A percentile compares a stretch with the other conserved stretches of the same genome.
phyloP scores from a whole-genome alignment of 2,888 invertebrate species.

The Agrilus biguttatus region DNA sequence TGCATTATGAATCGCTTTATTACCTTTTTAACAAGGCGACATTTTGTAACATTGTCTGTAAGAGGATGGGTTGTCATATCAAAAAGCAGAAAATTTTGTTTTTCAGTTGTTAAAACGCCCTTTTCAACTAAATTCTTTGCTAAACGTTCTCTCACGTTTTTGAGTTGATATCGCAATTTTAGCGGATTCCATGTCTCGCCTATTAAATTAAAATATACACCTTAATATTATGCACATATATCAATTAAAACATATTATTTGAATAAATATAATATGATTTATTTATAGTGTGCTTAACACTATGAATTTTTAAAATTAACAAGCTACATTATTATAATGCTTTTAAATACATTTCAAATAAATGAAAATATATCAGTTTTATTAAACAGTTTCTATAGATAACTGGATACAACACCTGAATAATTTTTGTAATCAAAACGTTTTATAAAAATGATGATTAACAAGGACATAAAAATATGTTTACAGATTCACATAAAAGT shows the following conservation, averaged over 20 bases:
- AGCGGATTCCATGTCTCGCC: slow-evolving; percentile 99
- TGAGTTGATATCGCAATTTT: slow-evolving; percentile 92
- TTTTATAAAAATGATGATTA: background rate
- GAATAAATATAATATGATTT: no score
- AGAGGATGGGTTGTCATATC: slow-evolving; percentile 99
- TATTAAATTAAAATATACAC: slow-evolving; percentile 26
- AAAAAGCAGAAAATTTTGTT: slow-evolving; percentile 97
- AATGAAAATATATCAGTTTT: no score
- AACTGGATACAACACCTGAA: background rate
- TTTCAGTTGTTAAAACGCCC: slow-evolving; percentile 96
- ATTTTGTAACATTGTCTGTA: slow-evolving; percentile 88
- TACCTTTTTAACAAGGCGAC: slow-evolving; percentile 91
- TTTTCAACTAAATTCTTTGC: slow-evolving; percentile 99
- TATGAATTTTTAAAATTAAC: background rate
- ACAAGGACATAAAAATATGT: background rate
- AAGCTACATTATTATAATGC: background rate
- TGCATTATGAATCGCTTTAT: background rate
- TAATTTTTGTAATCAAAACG: background rate
- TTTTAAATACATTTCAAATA: background rate
- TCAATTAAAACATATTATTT: no score
- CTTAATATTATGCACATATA: background rate
- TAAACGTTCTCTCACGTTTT: slow-evolving; percentile 96
- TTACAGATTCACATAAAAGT: no score
- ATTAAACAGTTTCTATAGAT: no score
- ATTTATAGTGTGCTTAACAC: no score